Evolutionary conservation across 2,888 invertebrate species (phyloP), one percentile per base, ranked within the genome.

Genomic region (Ganaspis brasiliensis): DNA sequence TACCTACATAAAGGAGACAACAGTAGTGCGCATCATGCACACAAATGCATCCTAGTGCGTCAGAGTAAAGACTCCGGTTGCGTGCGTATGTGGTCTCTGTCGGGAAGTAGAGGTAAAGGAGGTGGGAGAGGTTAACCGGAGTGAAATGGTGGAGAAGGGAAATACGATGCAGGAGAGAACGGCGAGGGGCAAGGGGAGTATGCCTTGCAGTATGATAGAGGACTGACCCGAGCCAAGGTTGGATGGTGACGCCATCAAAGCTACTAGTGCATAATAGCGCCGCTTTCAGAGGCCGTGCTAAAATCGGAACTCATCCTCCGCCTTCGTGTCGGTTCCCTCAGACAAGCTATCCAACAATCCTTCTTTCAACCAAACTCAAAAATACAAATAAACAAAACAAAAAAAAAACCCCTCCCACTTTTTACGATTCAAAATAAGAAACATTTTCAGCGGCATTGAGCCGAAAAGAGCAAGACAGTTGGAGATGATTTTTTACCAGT

Each of bases 141-240:
- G 76, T 75, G 79, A 78, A 72, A 74, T 74, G 80, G 80, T 73
- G 72, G 75, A 72, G 74, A 77, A 57, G 72, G 70, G 79, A 76
- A 61, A 72, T 31, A 59, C 56, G 63, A 57, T 40, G 49, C 55
- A 59, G 49, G 35, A 79, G 79, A 76, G 80, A 74, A 73, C 74
- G 77, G 52, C 74, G 77, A 57, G 72, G 79, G 78, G 83, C 78
- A 81, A 79, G 87, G 83, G 85, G 82, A 85, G 85, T 86, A 84
- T 85, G 88, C 84, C 77, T 74, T 88, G 88, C 88, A 88, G 88
- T 90, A 89, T 89, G 89, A 90, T 90, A 90, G 90, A 90, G 90
- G 90, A 90, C 89, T 91, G 91, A 91, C 91, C 91, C 90, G 90
- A 91, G 89, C 90, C 90, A 91, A 91, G 90, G 90, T 90, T 91